A percentile compares a stretch with the other conserved stretches of the same genome.
These are phyloP conservation scores for Cheilosia vulpina DNA, from an alignment of 2,888 invertebrate genomes.

Conservation along the genomic window DNA sequence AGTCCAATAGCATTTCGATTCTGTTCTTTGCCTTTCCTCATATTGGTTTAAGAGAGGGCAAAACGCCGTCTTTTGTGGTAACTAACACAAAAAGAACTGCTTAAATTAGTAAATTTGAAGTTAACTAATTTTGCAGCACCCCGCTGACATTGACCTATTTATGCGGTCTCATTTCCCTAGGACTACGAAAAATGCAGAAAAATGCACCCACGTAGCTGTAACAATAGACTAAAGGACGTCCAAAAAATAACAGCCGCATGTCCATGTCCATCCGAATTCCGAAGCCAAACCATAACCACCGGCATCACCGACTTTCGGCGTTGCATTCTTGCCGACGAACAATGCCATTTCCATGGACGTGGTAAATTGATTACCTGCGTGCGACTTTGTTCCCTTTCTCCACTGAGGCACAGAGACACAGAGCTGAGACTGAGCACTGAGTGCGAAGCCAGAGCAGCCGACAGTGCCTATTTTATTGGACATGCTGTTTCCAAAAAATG, in stretches of 20 bases:
- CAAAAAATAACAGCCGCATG: background rate
- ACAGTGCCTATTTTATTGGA: constrained; percentile 57
- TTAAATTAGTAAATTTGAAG: too few species aligned
- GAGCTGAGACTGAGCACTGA: too few species aligned
- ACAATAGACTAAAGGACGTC: background rate
- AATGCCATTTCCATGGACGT: constrained; percentile 39
- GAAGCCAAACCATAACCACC: background rate
- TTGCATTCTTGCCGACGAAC: constrained; percentile 23
- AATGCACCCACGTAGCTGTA: background rate
- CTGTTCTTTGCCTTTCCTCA: too few species aligned
- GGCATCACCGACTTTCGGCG: background rate
- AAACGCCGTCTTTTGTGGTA: too few species aligned
- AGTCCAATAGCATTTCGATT: too few species aligned
- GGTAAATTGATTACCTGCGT: constrained; percentile 62
- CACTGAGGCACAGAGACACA: background rate
- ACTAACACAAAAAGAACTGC: too few species aligned
- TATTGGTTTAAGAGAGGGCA: too few species aligned
- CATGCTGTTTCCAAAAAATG: constrained; percentile 66
- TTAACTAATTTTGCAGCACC: too few species aligned
- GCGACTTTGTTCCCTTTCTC: constrained; percentile 48
- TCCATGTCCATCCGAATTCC: background rate
- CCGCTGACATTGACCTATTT: too few species aligned
- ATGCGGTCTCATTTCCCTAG: too few species aligned
- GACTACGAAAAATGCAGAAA: background rate
- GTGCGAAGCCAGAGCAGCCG: constrained; percentile 10